These are phyloP conservation scores for Stenichneumon culpator DNA, from an alignment of 2,888 invertebrate genomes.

Conservation along the genomic window DNA sequence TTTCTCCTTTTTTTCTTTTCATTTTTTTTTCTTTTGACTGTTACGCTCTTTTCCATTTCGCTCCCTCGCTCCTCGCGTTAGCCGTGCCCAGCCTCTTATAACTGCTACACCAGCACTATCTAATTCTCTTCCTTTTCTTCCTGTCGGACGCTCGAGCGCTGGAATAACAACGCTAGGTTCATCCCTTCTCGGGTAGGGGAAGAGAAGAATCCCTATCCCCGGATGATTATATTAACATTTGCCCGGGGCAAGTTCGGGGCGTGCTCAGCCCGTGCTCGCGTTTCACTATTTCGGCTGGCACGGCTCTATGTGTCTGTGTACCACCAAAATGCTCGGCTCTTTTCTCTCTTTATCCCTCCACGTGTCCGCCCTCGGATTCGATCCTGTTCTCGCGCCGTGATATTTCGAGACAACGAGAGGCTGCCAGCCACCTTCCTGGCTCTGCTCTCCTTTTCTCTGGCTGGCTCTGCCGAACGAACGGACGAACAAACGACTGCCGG, in stretches of 20 bases:
- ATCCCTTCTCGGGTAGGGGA: constrained; percentile 62
- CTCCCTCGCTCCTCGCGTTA: constrained; percentile 17
- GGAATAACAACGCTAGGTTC: constrained; percentile 75
- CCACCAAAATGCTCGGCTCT: constrained; percentile 44
- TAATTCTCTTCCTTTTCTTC: constrained; percentile 65
- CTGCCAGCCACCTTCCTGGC: constrained; percentile 27
- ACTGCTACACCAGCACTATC: constrained; percentile 52
- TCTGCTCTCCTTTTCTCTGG: neutral
- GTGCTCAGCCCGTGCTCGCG: constrained; percentile 34
- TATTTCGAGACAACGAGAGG: constrained; percentile 46
- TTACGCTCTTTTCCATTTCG: constrained; percentile 33
- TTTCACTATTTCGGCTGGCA: constrained; percentile 56
- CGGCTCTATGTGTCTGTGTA: constrained; percentile 20
- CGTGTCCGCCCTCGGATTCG: constrained; percentile 55
- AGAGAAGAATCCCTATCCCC: constrained; percentile 51
- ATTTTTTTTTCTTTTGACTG: constrained; percentile 11
- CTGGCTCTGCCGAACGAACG: neutral
- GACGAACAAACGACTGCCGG: constrained; percentile 13
- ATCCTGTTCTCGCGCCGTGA: constrained; percentile 45
- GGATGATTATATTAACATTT: constrained; percentile 70
- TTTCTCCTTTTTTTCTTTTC: neutral
- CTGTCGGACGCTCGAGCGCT: constrained; percentile 57
- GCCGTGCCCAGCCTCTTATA: constrained; percentile 8
- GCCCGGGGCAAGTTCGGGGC: constrained; percentile 56
- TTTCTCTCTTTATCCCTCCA: constrained; percentile 1